A percentile compares a stretch with the other conserved stretches of the same genome.
Conservation (phyloP, 2,888 invertebrate species). For the Aphodius granarius region DNA sequence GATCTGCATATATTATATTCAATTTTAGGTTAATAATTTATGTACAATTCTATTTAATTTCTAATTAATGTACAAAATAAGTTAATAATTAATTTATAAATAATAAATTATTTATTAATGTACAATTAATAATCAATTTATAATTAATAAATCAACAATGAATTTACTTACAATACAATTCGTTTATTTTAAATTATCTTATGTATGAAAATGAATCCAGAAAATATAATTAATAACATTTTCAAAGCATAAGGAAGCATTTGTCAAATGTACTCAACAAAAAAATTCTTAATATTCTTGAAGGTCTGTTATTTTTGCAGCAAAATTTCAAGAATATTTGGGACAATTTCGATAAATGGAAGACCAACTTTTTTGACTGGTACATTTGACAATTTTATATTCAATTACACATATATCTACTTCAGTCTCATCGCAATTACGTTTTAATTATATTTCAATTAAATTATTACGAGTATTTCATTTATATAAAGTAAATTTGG, state of each 20-base stretch:
- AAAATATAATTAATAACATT: too few relatives aligned
- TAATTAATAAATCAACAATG: background rate
- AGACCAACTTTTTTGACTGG: too few relatives aligned
- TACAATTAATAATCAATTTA: background rate
- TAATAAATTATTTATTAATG: background rate
- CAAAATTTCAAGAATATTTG: too few relatives aligned
- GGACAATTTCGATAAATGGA: too few relatives aligned
- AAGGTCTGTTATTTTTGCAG: too few relatives aligned
- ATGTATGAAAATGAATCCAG: too few relatives aligned
- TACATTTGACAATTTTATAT: background rate
- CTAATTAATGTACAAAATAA: background rate
- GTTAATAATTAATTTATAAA: background rate
- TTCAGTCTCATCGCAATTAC: background rate
- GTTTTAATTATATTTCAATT: background rate
- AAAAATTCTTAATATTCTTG: too few relatives aligned
- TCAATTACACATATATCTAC: background rate
- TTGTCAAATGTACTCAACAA: too few relatives aligned
- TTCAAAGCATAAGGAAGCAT: background rate
- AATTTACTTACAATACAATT: background rate
- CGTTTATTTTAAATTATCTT: background rate
- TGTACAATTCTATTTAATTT: background rate
- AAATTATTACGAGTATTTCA: background rate
- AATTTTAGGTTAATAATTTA: background rate
- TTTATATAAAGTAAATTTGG: background rate
- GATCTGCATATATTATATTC: background rate